Conservation (phyloP, 2,113 vertebrate species). For the Saguinus midas region DNA sequence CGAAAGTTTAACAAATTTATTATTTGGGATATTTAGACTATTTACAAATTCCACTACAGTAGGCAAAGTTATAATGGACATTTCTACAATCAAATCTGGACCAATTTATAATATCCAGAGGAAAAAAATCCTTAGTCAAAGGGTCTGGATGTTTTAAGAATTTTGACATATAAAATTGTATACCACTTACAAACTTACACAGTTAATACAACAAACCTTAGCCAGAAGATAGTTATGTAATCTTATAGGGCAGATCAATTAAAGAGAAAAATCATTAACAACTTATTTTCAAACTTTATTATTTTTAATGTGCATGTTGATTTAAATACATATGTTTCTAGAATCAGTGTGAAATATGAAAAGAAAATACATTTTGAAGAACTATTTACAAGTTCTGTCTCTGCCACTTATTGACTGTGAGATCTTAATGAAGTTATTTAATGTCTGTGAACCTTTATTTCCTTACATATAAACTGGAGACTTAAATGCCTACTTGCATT, state of each 20-base stretch:
- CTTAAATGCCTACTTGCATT: neutral
- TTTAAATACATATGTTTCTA: neutral
- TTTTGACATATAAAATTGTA: neutral
- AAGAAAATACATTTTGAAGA: neutral
- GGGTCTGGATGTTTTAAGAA: neutral
- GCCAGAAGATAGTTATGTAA: neutral
- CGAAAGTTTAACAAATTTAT: neutral
- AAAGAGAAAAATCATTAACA: neutral
- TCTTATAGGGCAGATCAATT: neutral
- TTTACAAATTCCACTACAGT: neutral
- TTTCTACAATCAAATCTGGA: neutral
- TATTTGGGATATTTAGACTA: neutral
- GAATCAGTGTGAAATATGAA: neutral
- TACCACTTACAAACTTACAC: neutral
- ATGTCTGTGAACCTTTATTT: neutral
- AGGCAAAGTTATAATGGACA: neutral
- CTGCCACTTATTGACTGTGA: neutral
- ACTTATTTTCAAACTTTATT: neutral
- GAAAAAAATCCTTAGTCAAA: neutral
- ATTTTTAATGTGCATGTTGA: neutral
- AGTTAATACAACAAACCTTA: neutral
- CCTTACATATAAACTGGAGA: neutral
- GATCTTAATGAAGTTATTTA: neutral
- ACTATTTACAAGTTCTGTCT: neutral
- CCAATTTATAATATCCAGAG: neutral